Base-by-base conservation (phyloP, 2,888 invertebrate genomes). In the Bugula neritina region DNA sequence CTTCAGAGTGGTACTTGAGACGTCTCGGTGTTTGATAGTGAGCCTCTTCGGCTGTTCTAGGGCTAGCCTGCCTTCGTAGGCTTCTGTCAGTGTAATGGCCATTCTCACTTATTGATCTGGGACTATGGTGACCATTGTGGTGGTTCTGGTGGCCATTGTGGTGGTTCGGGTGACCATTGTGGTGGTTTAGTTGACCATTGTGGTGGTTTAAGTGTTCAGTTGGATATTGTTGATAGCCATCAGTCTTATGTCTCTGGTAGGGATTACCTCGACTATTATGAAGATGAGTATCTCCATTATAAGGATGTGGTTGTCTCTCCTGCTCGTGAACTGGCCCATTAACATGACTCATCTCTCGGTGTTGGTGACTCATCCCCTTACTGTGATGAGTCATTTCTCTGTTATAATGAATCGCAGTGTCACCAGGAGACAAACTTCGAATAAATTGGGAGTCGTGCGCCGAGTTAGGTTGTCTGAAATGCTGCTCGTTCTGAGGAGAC, bases 1-100 rank as follows among this genome's bases (percentile, higher is more conserved):
- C 63, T 17, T 63, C 63, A 43, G 43, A 10, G 2, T 2, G 63
- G 27, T 63, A 63, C 31, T 63, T 63, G 13, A 63, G 27, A 5
- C 63, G 63, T 31, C 63, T 63, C 29, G 63, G 63, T 13, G 29
- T 31, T 63, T 27, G 2, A 34, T 34, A 27, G 27, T 13, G 25
- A 2, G 31, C 5, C 63, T 63, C 63, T 13, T 63, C 63, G 27
- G 1, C n/a, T 2, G 13, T 31, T 34, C 63, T 63, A 31, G 63
- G 63, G 17, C 34, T 27, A 29, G 21, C 31, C n/a, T 63, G 63
- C n/a, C 63, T 63, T n/a, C 63, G 2, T 13, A 31, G 63, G 34
- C 63, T 63, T 29, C 25, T 25, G 63, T 63, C 63, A 29, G 63
- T 63, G 31, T 63, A 63, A n/a, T 63, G 31, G 17, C 63, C 63